Evolutionary conservation across 2,797 vertebrate genomes (phyloP).

Genomic region (Aphelocoma californica): DNA sequence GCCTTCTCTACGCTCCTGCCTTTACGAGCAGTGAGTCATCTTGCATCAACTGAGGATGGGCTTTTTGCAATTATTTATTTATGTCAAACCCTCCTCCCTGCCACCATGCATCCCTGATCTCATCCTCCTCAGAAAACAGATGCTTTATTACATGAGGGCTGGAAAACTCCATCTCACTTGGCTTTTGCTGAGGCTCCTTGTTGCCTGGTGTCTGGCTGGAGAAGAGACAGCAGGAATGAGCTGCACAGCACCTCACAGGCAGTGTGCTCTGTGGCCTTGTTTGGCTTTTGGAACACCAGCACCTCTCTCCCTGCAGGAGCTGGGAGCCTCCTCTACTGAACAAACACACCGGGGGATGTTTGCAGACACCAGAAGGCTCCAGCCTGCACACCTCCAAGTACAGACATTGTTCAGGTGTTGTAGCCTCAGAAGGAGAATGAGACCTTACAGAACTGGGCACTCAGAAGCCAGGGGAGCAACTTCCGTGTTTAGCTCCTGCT

Average conservation of each 20-base stretch:
- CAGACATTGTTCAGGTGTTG: accelerated
- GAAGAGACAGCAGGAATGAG: accelerated
- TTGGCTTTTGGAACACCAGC: not conserved
- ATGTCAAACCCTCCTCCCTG: constrained; percentile 10
- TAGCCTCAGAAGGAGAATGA: not conserved
- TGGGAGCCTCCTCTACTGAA: not conserved
- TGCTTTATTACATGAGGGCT: not conserved
- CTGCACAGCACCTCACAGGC: not conserved
- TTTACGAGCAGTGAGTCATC: constrained; percentile 4
- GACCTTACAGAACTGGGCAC: not conserved
- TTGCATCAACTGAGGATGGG: not conserved
- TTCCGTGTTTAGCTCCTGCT: not conserved
- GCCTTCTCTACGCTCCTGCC: not conserved
- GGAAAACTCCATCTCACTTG: not conserved
- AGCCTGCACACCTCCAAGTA: not conserved
- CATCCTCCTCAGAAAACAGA: constrained; percentile 18
- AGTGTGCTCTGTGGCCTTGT: accelerated
- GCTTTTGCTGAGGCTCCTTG: not conserved
- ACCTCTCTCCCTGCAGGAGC: not conserved
- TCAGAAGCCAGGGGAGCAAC: not conserved
- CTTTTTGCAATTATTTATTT: constrained; percentile 40
- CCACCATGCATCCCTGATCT: constrained; percentile 5
- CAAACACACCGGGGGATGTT: accelerated
- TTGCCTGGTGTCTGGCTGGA: not conserved
- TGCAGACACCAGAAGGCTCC: not conserved